Percentiles rank a stretch among this genome's conserved stretches.
These are phyloP conservation scores for Pogonocichla stellata DNA, from an alignment of 2,113 vertebrate genomes.

Conservation along the genomic window DNA sequence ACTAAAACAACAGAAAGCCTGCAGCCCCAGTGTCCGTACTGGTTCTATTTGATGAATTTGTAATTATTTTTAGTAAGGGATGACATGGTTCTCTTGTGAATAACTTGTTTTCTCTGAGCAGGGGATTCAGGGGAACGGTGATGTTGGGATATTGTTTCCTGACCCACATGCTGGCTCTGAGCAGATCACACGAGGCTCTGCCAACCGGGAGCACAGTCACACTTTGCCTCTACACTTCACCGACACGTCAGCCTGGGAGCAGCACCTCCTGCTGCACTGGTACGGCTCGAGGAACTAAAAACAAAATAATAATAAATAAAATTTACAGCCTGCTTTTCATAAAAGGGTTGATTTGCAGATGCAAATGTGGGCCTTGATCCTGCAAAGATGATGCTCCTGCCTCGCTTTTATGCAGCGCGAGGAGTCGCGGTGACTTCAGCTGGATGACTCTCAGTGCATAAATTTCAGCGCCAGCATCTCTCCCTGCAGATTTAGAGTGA, in stretches of 20 bases:
- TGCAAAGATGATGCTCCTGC: neutral
- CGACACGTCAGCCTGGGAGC: neutral
- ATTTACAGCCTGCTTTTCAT: neutral
- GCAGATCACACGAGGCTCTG: neutral
- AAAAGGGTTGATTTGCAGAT: conserved; percentile 18
- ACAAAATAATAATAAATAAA: neutral
- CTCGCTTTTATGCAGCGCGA: neutral
- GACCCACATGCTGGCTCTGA: neutral
- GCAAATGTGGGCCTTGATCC: neutral
- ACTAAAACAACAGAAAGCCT: neutral
- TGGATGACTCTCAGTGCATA: neutral
- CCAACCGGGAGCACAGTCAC: neutral
- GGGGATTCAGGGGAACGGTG: fast-evolving
- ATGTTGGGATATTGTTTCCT: neutral
- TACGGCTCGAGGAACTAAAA: neutral
- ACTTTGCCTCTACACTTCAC: neutral
- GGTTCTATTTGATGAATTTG: neutral
- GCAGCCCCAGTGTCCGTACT: neutral
- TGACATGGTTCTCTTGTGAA: neutral
- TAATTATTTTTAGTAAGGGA: neutral
- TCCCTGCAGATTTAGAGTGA: neutral
- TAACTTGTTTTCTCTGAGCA: neutral
- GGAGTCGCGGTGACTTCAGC: conserved; percentile 1
- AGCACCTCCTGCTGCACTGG: neutral
- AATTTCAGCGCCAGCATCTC: neutral